Base-by-base conservation (phyloP, 2,888 invertebrate genomes). In the Phrixothrix hirtus region DNA sequence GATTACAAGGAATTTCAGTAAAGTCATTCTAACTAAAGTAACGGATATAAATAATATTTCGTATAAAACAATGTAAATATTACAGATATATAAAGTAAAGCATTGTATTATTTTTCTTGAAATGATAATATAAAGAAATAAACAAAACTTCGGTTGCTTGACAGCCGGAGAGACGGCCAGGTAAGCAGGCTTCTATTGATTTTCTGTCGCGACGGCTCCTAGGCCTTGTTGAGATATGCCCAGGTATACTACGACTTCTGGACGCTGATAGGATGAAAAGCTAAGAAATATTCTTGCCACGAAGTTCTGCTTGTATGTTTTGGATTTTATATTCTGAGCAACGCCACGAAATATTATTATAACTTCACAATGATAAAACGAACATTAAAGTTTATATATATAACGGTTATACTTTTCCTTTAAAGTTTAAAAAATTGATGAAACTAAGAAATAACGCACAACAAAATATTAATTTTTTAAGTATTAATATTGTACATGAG, bases 171-270 rank as follows among this genome's bases (percentile, higher is more conserved):
- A 55, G 52, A 52, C 46, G 52, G 47, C 47, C 56, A 52, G 51
- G 52, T 56, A 56, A 51, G 52, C 48, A 52, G 52, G 36, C 47
- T 53, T 48, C 43, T 52, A 52, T 56, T 56, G 51, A 52, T 48
- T 56, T 56, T 51, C 52, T 50, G 52, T 56, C 56, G 43, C 34
- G 55, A 34, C 32, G 46, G 46, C 35, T 47, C 30, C 42, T 53
- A 48, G 47, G 48, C 47, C 43, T 37, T 53, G 48, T 47, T 41
- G 53, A 48, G 53, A 48, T 48, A 42, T 53, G 53, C 53, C 53
- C 53, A 53, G 53, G 53, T 53, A 53, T 37, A 35, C 38, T 46
- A 34, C 53, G 53, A 53, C 42, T 53, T 49, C 43, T 53, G 47
- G 47, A 53, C 46, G 52, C 30, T 35, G 31, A 42, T 30, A 43